A percentile compares a stretch with the other conserved stretches of the same genome.
phyloP scores from a whole-genome alignment of 2,888 invertebrate genomes.

The Atethmia centrago region DNA sequence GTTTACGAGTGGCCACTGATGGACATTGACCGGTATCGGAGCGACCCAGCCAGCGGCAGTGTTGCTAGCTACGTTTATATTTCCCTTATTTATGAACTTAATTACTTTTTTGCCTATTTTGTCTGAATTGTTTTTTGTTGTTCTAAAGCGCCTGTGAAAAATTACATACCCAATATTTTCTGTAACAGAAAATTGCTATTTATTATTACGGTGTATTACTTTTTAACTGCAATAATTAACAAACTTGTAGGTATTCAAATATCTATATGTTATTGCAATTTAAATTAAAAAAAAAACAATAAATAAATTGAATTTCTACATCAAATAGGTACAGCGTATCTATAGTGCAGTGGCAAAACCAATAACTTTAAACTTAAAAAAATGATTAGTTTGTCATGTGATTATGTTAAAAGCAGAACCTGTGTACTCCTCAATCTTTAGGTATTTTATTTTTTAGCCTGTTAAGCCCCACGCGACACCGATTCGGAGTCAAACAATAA shows the following conservation, averaged over 20 bases:
- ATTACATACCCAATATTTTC: background rate
- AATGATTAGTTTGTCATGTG: too few species aligned
- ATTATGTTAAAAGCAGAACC: background rate
- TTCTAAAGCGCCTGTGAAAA: constrained; percentile 24
- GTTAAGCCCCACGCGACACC: too few species aligned
- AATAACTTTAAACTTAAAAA: too few species aligned
- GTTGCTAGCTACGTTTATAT: constrained; percentile 50
- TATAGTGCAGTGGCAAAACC: background rate
- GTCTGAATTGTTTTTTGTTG: background rate
- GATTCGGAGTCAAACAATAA: too few species aligned
- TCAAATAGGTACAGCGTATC: background rate
- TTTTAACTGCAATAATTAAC: too few species aligned
- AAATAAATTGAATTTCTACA: background rate
- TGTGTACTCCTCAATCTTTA: background rate
- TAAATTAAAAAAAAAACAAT: too few species aligned
- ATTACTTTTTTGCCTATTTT: background rate
- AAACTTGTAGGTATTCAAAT: background rate
- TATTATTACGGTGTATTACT: background rate
- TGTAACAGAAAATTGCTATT: background rate
- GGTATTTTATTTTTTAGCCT: background rate
- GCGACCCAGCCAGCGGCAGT: constrained; percentile 61
- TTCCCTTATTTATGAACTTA: constrained; percentile 6
- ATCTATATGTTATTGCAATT: background rate
- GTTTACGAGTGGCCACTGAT: constrained; percentile 72
- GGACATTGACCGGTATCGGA: constrained; percentile 75